phyloP scores from a whole-genome alignment of 2,888 invertebrate species.

The Archaeoteleia sp. region DNA sequence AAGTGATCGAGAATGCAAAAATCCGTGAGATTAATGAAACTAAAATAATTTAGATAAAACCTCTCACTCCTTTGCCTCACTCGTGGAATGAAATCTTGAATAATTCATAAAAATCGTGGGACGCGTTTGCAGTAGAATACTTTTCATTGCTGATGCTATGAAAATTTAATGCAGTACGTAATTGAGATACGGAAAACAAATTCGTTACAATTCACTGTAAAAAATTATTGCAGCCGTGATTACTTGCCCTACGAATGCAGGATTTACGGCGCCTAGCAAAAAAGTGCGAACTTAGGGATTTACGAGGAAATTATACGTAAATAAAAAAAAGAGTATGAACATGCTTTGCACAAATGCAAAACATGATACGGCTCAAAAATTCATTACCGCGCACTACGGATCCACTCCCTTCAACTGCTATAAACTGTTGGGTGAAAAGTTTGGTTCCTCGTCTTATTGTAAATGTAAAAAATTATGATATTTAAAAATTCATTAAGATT shows the following conservation, averaged over 20 bases:
- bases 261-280: background rate
- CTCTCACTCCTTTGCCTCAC: slow-evolving; percentile 1
- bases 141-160: slow-evolving; percentile 3
- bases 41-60: slow-evolving; percentile 7
- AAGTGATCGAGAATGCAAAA: slow-evolving; percentile 4
- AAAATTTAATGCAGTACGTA: slow-evolving; percentile 17
- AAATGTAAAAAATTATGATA: slow-evolving; percentile 12
- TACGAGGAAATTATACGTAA: background rate
- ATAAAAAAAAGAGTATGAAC: slow-evolving; percentile 9
- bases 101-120: slow-evolving; percentile 25
- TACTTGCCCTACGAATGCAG: slow-evolving; percentile 2
- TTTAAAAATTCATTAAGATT: slow-evolving; percentile 33
- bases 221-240: slow-evolving; percentile 18
- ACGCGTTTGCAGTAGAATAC: slow-evolving; percentile 3
- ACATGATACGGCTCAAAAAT: slow-evolving; percentile 11
- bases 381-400: slow-evolving; percentile 7
- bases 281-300: slow-evolving; percentile 4
- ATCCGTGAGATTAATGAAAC: background rate
- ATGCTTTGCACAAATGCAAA: slow-evolving; percentile 9
- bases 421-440: slow-evolving; percentile 6
- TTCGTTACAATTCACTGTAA: slow-evolving; percentile 15
- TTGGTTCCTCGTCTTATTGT: background rate
- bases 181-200: slow-evolving; percentile 7
- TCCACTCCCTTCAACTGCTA: slow-evolving; percentile 6
- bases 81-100: slow-evolving; percentile 13